phyloP scores from a whole-genome alignment of 2,113 vertebrate genomes.

The Polyodon spathula region DNA sequence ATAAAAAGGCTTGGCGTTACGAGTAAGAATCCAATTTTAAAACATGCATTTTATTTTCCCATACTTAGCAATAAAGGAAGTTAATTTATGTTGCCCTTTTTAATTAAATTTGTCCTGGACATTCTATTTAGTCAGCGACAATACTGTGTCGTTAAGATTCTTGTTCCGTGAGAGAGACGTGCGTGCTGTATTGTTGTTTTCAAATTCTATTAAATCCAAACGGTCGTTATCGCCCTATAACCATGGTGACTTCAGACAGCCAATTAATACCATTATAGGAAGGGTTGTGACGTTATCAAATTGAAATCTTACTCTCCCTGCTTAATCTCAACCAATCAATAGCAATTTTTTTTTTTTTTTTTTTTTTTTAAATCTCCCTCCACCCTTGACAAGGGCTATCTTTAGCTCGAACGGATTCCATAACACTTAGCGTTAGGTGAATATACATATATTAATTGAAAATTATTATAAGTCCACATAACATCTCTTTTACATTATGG shows the following conservation, averaged over 20 bases:
- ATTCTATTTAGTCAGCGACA: too few species aligned
- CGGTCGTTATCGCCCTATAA: slow-evolving; percentile 68
- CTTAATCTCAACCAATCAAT: slow-evolving; percentile 63
- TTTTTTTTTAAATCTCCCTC: too few species aligned
- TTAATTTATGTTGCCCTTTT: slow-evolving; percentile 69
- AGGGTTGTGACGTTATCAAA: slow-evolving; percentile 57
- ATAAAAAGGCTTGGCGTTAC: neutral
- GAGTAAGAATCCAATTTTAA: neutral
- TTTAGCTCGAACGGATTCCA: too few species aligned
- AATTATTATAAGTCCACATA: too few species aligned
- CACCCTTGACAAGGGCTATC: too few species aligned
- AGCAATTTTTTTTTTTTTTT: too few species aligned
- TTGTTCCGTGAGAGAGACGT: too few species aligned
- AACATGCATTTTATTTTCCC: slow-evolving; percentile 51
- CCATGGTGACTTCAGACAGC: slow-evolving; percentile 72
- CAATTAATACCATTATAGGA: slow-evolving; percentile 72
- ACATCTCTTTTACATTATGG: too few species aligned
- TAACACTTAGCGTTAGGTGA: too few species aligned
- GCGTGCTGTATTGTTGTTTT: too few species aligned
- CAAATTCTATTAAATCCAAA: slow-evolving; percentile 63
- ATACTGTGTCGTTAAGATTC: too few species aligned
- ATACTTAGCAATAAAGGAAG: slow-evolving; percentile 58
- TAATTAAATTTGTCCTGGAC: slow-evolving; percentile 53
- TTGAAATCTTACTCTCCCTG: slow-evolving; percentile 28
- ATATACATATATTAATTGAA: too few species aligned